phyloP scores from a whole-genome alignment of 1,140 invertebrate species.

The Diorhabda carinulata region DNA sequence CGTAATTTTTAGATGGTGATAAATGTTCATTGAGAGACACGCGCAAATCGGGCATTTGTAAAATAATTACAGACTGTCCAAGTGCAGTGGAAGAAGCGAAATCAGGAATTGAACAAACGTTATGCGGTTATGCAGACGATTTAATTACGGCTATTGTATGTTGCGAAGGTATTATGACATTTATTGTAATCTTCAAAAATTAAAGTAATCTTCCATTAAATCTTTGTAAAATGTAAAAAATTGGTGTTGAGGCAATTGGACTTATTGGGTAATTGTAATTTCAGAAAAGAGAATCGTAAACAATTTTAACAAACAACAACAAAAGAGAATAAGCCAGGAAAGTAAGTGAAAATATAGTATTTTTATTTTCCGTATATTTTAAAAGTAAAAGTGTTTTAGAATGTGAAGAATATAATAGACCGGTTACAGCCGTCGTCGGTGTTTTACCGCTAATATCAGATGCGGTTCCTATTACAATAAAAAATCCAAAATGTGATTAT shows the following conservation, averaged over 20 bases:
- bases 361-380: neutral
- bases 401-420: constrained; percentile 47
- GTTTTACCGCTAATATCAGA: constrained; percentile 45
- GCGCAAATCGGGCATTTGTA: constrained; percentile 35
- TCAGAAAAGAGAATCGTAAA: neutral
- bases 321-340: neutral
- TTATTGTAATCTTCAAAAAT: neutral
- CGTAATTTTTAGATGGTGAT: constrained; percentile 32
- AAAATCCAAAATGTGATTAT: constrained; percentile 46
- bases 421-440: constrained; percentile 40
- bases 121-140: constrained; percentile 38
- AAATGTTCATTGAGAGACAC: constrained; percentile 32
- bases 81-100: constrained; percentile 33
- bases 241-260: too few species aligned
- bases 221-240: too few species aligned
- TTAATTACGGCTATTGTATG: constrained; percentile 40
- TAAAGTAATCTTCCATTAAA: too few species aligned
- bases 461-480: constrained; percentile 37
- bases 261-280: too few species aligned
- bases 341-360: neutral
- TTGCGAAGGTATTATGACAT: constrained; percentile 24
- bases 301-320: neutral
- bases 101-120: constrained; percentile 34
- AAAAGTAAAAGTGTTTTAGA: constrained; percentile 39
- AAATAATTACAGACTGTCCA: constrained; percentile 37